Evolutionary conservation across 2,888 invertebrate genomes (phyloP).

Genomic region (Noctua janthina): DNA sequence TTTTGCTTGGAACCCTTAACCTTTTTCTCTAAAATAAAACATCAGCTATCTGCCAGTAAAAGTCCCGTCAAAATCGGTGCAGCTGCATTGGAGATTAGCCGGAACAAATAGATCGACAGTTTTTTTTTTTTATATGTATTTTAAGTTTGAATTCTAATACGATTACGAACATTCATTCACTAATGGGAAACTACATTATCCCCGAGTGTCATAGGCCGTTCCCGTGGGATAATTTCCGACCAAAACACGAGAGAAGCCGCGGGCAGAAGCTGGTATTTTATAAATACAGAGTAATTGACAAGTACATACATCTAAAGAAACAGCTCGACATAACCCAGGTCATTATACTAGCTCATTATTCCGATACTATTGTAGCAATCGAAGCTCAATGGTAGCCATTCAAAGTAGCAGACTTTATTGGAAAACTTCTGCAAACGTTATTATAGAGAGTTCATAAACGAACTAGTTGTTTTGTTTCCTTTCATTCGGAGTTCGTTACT

Average conservation of each 20-base stretch:
- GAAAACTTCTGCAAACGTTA: conserved; percentile 48
- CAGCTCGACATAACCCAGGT: background rate
- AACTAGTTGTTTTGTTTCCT: conserved; percentile 31
- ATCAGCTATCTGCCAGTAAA: no score
- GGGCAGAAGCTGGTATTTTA: background rate
- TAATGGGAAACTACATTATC: background rate
- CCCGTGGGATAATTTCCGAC: background rate
- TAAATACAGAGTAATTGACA: background rate
- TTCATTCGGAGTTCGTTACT: conserved; percentile 27
- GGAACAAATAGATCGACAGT: no score
- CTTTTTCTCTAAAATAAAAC: no score
- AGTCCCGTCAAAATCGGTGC: no score
- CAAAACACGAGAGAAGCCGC: background rate
- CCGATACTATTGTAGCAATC: conserved; percentile 10
- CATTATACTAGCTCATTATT: conserved; percentile 28
- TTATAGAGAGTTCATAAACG: conserved; percentile 37
- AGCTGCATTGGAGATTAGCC: no score
- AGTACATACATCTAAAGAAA: background rate
- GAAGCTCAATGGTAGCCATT: conserved; percentile 8
- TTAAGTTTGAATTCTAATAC: no score
- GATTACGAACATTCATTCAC: background rate
- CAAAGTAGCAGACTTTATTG: conserved; percentile 48
- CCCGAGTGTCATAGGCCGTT: background rate
- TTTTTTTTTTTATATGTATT: no score
- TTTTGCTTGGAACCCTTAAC: no score